Conservation (phyloP, 1,140 invertebrate genomes). For the Gonatopus flavifemur region DNA sequence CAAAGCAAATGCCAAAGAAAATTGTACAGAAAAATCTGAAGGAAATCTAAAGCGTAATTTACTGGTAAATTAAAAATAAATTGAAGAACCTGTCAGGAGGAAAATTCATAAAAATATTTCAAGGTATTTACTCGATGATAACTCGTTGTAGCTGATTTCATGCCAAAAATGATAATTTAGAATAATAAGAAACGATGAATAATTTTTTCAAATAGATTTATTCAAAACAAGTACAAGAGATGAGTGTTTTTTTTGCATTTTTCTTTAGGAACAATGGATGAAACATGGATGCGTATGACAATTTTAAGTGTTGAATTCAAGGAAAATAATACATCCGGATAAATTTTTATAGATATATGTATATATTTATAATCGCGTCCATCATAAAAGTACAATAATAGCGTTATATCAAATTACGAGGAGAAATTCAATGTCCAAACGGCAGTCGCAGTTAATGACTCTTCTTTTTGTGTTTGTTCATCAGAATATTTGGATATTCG, state of each 20-base stretch:
- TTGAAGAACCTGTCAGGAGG: too few relatives aligned
- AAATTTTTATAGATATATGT: constrained; percentile 39
- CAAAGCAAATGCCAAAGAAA: too few relatives aligned
- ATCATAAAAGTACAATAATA: constrained; percentile 58
- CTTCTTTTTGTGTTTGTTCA: constrained; percentile 17
- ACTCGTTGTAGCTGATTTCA: too few relatives aligned
- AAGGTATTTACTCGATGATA: too few relatives aligned
- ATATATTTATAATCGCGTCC: constrained; percentile 54
- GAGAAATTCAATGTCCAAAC: constrained; percentile 52
- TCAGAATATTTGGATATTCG: too few relatives aligned
- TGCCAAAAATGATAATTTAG: neutral
- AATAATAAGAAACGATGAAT: constrained; percentile 14
- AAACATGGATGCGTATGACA: neutral
- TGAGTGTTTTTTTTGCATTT: neutral
- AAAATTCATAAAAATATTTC: too few relatives aligned
- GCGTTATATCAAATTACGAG: constrained; percentile 55
- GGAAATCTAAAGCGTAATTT: too few relatives aligned
- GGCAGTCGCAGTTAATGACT: constrained; percentile 41
- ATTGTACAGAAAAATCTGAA: too few relatives aligned
- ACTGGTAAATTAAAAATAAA: too few relatives aligned
- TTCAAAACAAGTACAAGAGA: constrained; percentile 9
- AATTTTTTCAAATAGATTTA: constrained; percentile 16
- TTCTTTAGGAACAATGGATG: neutral
- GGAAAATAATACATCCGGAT: constrained; percentile 18
- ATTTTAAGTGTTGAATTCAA: neutral